Percentiles rank a stretch among this genome's conserved stretches.
Conservation (phyloP, 2,113 vertebrate genomes). For the Aspiorhynchus laticeps region DNA sequence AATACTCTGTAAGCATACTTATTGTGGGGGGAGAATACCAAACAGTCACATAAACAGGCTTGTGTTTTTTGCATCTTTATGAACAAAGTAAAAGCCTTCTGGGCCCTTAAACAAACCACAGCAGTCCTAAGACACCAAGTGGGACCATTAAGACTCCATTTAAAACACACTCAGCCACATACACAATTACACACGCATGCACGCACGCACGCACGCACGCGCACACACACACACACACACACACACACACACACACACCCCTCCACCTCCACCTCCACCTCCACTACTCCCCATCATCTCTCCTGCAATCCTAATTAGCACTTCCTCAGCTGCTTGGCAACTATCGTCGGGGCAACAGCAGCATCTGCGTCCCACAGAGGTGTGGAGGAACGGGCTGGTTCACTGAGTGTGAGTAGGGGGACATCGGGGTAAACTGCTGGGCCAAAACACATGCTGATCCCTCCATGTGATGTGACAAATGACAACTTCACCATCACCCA, state of each 20-base stretch:
- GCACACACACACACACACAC: too few relatives aligned
- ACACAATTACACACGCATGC: too few relatives aligned
- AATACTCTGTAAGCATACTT: not conserved
- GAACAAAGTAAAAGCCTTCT: constrained; percentile 17
- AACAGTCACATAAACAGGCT: not conserved
- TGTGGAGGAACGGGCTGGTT: not conserved
- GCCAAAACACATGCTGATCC: not conserved
- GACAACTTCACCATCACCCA: not conserved
- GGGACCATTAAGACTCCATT: constrained; percentile 23
- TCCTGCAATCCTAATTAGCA: constrained; percentile 63
- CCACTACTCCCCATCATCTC: constrained; percentile 45
- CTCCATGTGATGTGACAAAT: not conserved
- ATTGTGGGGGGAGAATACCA: not conserved
- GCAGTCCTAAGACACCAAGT: constrained; percentile 24
- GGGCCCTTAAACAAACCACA: constrained; percentile 1
- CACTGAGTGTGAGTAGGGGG: not conserved
- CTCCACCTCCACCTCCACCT: too few relatives aligned
- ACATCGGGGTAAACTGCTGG: not conserved
- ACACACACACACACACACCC: constrained; percentile 5
- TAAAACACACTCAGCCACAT: constrained; percentile 30
- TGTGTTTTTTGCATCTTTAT: constrained; percentile 14
- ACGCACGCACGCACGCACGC: too few relatives aligned
- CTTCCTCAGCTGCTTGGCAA: constrained; percentile 72
- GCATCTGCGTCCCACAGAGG: constrained; percentile 55
- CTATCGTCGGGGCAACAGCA: constrained; percentile 66